phyloP scores from a whole-genome alignment of 2,888 invertebrate genomes.

The Plebejus anna region DNA sequence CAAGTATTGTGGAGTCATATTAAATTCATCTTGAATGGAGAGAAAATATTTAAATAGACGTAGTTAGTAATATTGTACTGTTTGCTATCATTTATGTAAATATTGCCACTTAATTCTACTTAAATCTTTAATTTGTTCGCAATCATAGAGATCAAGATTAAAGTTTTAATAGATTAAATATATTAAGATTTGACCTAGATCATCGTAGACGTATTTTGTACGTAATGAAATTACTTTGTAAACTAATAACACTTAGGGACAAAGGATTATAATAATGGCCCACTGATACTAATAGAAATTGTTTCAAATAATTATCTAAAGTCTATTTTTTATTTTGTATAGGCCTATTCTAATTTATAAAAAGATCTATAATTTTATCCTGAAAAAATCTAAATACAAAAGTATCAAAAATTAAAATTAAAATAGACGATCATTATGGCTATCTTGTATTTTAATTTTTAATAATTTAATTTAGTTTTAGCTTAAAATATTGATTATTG shows the following conservation, averaged over 20 bases:
- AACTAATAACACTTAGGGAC: not conserved
- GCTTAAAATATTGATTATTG: too few relatives aligned
- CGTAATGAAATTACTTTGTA: not conserved
- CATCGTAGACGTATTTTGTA: too few relatives aligned
- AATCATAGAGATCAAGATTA: too few relatives aligned
- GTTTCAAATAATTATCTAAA: not conserved
- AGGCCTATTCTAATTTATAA: not conserved
- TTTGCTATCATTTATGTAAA: not conserved
- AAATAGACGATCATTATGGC: too few relatives aligned
- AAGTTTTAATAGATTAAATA: too few relatives aligned
- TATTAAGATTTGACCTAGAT: too few relatives aligned
- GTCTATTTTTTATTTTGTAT: not conserved
- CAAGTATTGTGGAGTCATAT: not conserved
- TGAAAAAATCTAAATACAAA: too few relatives aligned
- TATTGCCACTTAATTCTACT: not conserved
- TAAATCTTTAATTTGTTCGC: too few relatives aligned
- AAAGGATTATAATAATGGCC: not conserved
- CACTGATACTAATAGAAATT: not conserved
- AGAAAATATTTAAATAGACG: not conserved
- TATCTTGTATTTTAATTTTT: too few relatives aligned
- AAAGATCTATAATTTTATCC: not conserved
- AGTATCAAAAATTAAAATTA: too few relatives aligned
- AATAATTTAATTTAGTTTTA: too few relatives aligned
- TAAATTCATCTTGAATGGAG: not conserved
- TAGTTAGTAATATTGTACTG: not conserved